phyloP scores from a whole-genome alignment of 2,113 vertebrate genomes.

The Megalops atlanticus region DNA sequence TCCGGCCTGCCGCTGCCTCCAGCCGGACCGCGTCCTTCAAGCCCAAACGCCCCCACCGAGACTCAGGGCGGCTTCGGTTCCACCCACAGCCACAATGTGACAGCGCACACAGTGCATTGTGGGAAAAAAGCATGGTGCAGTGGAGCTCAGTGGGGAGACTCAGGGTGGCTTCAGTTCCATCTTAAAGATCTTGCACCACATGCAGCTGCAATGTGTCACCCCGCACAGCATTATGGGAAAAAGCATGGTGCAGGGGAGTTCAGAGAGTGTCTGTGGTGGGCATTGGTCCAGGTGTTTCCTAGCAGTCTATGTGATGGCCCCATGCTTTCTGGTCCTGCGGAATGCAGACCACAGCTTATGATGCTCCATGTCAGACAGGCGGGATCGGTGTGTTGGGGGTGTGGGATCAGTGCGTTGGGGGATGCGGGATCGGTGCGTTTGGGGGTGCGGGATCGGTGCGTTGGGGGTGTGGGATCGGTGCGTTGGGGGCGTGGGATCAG shows the following conservation, averaged over 20 bases:
- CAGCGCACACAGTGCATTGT: neutral
- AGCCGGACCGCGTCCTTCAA: neutral
- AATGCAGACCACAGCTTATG: too few relatives aligned
- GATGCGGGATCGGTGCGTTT: neutral
- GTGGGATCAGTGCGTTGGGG: too few relatives aligned
- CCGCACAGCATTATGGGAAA: neutral
- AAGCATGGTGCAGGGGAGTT: neutral
- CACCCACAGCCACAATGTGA: neutral
- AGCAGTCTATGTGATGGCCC: too few relatives aligned
- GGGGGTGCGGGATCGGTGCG: neutral
- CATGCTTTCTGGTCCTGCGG: too few relatives aligned
- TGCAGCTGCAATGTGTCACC: neutral
- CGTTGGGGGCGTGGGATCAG: neutral
- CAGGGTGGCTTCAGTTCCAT: neutral
- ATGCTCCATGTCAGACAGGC: too few relatives aligned
- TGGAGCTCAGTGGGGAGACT: neutral
- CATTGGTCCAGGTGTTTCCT: too few relatives aligned
- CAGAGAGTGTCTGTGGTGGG: too few relatives aligned
- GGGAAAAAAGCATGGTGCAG: neutral
- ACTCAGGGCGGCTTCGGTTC: neutral
- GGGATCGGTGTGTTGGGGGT: too few relatives aligned
- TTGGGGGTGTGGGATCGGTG: neutral
- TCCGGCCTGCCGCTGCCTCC: neutral
- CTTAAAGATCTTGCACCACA: neutral
- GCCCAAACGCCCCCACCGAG: neutral